phyloP scores from a whole-genome alignment of 2,113 vertebrate genomes.

The Asarcornis scutulata region DNA sequence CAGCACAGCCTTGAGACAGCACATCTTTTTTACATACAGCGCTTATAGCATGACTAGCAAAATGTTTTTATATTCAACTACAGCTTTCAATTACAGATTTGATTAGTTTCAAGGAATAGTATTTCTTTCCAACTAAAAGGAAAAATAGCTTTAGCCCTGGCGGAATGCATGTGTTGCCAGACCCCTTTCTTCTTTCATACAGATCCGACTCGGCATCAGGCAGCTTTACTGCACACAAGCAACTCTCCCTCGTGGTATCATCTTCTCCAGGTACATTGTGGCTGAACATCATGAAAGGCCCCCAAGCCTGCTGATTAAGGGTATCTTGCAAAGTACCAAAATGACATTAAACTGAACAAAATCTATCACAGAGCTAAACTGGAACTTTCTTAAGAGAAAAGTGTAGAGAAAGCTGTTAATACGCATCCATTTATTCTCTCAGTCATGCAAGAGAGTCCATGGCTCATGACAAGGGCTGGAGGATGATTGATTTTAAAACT shows the following conservation, averaged over 20 bases:
- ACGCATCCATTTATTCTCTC: constrained; percentile 23
- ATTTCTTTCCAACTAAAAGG: constrained; percentile 22
- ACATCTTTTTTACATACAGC: background rate
- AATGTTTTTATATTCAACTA: constrained; percentile 46
- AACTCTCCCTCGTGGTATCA: background rate
- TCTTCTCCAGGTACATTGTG: background rate
- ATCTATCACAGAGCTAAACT: constrained; percentile 30
- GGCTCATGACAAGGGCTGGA: constrained; percentile 37
- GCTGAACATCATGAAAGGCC: background rate
- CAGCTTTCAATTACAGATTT: constrained; percentile 31
- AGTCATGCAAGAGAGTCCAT: constrained; percentile 37
- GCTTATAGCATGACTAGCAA: constrained; percentile 17
- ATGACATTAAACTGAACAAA: constrained; percentile 17
- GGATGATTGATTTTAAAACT: constrained; percentile 54
- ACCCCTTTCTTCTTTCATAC: background rate
- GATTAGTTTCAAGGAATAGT: constrained; percentile 29
- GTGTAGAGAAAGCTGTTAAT: background rate
- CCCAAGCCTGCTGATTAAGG: background rate
- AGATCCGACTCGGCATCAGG: background rate
- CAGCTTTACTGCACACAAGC: background rate
- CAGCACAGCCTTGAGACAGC: background rate
- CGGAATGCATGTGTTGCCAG: background rate
- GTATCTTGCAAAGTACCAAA: constrained; percentile 1
- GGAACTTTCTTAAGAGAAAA: background rate
- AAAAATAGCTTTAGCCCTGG: background rate